These are phyloP conservation scores for Apamea epomidion DNA, from an alignment of 2,888 invertebrate species.

Conservation along the genomic window DNA sequence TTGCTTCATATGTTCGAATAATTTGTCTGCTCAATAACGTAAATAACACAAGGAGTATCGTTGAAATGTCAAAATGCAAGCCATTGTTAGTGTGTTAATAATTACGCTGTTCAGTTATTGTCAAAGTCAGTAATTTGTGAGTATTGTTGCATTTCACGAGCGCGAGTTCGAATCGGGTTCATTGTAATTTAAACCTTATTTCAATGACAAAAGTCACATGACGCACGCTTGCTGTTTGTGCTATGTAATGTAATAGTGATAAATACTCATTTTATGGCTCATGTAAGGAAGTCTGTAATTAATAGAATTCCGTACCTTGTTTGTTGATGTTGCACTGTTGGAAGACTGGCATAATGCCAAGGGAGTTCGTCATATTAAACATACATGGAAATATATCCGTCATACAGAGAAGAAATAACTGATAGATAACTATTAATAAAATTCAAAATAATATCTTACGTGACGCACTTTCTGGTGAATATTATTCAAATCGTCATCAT, in stretches of 20 bases:
- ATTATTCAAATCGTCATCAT: too few species aligned
- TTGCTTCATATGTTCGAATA: too few species aligned
- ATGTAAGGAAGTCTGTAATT: conserved; percentile 8
- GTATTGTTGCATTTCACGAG: neutral
- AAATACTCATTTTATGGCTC: neutral
- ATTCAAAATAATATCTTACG: neutral
- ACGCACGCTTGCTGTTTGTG: neutral
- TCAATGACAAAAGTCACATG: neutral
- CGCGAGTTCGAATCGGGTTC: neutral
- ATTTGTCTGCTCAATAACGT: too few species aligned
- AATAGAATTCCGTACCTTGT: conserved; percentile 6
- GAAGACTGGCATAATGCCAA: conserved; percentile 11
- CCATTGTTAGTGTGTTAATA: too few species aligned
- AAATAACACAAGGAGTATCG: too few species aligned
- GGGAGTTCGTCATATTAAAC: neutral
- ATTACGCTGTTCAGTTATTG: neutral
- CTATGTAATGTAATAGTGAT: neutral
- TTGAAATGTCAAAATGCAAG: too few species aligned
- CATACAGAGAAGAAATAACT: neutral
- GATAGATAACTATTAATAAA: neutral
- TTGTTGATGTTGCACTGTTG: conserved; percentile 13
- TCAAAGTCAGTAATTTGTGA: neutral
- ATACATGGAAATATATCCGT: neutral
- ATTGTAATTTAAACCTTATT: neutral
- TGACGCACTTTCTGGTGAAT: neutral